phyloP scores from a whole-genome alignment of 2,113 vertebrate species.

The Prochilodus magdalenae region DNA sequence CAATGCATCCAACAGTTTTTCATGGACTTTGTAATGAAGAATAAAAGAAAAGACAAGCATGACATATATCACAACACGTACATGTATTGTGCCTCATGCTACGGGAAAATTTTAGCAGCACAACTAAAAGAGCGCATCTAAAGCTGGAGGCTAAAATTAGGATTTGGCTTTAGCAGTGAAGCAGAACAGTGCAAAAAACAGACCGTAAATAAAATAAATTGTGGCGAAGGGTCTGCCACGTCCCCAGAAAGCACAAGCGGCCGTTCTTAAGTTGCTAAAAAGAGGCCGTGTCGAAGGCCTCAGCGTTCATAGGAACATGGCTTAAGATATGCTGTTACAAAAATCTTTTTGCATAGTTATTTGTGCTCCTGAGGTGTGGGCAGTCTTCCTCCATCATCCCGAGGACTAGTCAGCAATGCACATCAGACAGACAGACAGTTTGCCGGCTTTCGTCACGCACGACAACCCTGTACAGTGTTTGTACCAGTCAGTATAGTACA shows the following conservation, averaged over 20 bases:
- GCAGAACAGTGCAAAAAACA: background rate
- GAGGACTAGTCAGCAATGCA: conserved; percentile 67
- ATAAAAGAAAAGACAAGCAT: background rate
- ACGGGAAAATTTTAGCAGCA: background rate
- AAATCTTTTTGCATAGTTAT: conserved; percentile 40
- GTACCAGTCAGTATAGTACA: conserved; percentile 54
- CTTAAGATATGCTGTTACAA: background rate
- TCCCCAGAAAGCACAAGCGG: conserved; percentile 10
- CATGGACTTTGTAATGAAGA: background rate
- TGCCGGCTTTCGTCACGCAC: conserved; percentile 47
- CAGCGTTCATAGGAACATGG: background rate
- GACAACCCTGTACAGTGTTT: conserved; percentile 69
- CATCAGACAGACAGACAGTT: conserved; percentile 74
- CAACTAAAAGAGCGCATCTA: background rate
- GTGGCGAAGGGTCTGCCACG: background rate
- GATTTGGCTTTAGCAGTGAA: conserved; percentile 8
- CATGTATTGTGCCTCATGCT: background rate
- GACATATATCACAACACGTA: background rate
- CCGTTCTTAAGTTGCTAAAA: background rate
- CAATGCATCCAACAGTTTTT: background rate
- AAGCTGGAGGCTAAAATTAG: background rate
- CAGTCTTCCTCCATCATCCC: conserved; percentile 9
- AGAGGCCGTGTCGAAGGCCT: background rate
- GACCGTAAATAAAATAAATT: conserved; percentile 2
- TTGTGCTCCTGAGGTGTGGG: background rate